Base-by-base conservation (phyloP, 2,797 vertebrate species). In the Lerista edwardsae region DNA sequence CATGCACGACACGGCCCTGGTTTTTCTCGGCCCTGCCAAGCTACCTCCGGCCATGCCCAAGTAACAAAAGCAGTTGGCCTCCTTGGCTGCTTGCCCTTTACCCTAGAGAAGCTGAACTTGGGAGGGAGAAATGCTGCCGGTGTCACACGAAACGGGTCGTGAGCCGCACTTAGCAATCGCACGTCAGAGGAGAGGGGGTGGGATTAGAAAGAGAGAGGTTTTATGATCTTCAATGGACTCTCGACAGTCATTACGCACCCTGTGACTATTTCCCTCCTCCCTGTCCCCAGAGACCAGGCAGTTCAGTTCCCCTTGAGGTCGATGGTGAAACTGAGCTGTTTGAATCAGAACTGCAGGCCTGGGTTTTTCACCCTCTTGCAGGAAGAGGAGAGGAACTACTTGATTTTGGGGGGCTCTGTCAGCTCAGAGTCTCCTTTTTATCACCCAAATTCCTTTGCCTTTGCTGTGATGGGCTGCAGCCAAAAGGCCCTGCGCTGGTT, bases 361-460 rank as follows among this genome's bases (percentile, higher is more conserved):
- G 27, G 2, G 9, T 31, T 14, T 27, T 7, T 59, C 1, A 11
- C 44, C 17, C 59, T 51, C 36, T 10, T 74, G 21, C n/a, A 17
- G 25, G 4, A 67, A 19, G 25, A 19, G 8, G 51, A 27, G 3
- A 29, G n/a, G 36, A 75, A 74, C 19, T 8, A 25, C 9, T 77
- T 29, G 44, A 68, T 84, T 71, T 39, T 34, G 61, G 39, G 57
- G 61, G 25, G 0, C 0, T 71, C 55, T 41, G 36, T 44, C 55
- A 71, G 65, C 81, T 67, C 31, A 0, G 15, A 19, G n/a, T 64
- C 80, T 27, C 71, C 17, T 67, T 59, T 65, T 59, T 81, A 81
- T 39, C 79, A 17, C 76, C 77, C 78, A n/a, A 80, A 83, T 83
- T 76, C 21, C 82, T 83, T 86, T 87, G 83, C 72, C 79, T 47